These are phyloP conservation scores for Ptilonorhynchus violaceus DNA, from an alignment of 2,113 vertebrate genomes.

Conservation along the genomic window DNA sequence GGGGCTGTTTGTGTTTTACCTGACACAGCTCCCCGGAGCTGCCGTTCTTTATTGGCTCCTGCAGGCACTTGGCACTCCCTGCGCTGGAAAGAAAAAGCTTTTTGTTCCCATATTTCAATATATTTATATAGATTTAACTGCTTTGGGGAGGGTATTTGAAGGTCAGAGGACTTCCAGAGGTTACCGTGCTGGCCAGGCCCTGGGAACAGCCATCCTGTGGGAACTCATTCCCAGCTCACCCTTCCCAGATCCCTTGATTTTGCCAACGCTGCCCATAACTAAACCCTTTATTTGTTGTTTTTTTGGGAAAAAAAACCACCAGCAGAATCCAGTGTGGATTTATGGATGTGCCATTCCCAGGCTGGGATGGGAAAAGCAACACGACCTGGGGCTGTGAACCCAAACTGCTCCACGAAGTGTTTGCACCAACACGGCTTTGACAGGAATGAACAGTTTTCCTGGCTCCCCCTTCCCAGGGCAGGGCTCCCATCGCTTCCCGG, in stretches of 20 bases:
- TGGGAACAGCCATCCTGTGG: neutral
- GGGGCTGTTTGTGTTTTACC: conserved; percentile 3
- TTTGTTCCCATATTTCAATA: conserved; percentile 55
- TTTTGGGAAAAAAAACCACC: neutral
- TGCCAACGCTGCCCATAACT: accelerated
- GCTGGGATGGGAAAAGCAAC: neutral
- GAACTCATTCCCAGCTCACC: neutral
- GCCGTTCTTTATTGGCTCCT: neutral
- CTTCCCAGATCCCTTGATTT: neutral
- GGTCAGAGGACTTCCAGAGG: conserved; percentile 44
- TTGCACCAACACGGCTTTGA: neutral
- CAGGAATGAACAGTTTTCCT: neutral
- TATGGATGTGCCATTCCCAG: neutral
- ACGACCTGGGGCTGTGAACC: neutral
- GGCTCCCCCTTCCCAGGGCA: neutral
- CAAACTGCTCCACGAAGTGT: accelerated
- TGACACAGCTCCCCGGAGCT: conserved; percentile 24
- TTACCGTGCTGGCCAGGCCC: neutral
- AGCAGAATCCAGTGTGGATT: neutral
- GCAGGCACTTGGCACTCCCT: neutral
- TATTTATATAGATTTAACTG: conserved; percentile 26
- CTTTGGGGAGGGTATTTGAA: conserved; percentile 16
- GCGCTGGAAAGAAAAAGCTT: neutral
- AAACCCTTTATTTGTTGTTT: neutral
- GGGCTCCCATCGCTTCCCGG: accelerated